Percentiles rank a stretch among this genome's conserved stretches.
Evolutionary conservation across 2,797 vertebrate genomes (phyloP).

Genomic region (Saxicola maurus): DNA sequence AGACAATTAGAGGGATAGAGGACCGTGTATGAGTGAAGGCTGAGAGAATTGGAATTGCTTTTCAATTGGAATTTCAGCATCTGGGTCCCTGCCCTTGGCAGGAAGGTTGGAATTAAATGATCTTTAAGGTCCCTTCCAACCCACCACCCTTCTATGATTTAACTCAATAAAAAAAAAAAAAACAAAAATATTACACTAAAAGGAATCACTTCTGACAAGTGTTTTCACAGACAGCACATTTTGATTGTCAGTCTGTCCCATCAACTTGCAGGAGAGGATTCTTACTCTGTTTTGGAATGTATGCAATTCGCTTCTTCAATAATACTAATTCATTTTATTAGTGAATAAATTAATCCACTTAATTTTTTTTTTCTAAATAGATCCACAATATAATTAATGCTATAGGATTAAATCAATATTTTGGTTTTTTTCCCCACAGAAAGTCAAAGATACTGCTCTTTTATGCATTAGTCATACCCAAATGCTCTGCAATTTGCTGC

Average conservation of each 20-base stretch:
- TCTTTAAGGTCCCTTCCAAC: background rate
- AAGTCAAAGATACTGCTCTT: background rate
- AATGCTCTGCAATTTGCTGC: background rate
- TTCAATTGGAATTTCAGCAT: background rate
- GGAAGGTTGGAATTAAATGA: background rate
- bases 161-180: background rate
- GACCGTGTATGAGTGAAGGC: background rate
- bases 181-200: background rate
- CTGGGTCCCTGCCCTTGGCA: background rate
- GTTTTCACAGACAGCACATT: background rate
- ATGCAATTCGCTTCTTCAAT: background rate
- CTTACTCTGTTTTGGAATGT: background rate
- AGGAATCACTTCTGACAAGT: background rate
- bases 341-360: background rate
- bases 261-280: background rate
- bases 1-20: background rate
- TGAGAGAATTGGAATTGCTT: background rate
- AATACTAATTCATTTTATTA: background rate
- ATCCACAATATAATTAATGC: background rate
- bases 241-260: background rate
- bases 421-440: rapidly evolving
- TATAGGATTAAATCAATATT: background rate
- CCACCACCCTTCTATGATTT: background rate
- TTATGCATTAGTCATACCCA: background rate
- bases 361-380: background rate